Base-by-base conservation (phyloP, 2,113 vertebrate species). In the Clupea harengus region DNA sequence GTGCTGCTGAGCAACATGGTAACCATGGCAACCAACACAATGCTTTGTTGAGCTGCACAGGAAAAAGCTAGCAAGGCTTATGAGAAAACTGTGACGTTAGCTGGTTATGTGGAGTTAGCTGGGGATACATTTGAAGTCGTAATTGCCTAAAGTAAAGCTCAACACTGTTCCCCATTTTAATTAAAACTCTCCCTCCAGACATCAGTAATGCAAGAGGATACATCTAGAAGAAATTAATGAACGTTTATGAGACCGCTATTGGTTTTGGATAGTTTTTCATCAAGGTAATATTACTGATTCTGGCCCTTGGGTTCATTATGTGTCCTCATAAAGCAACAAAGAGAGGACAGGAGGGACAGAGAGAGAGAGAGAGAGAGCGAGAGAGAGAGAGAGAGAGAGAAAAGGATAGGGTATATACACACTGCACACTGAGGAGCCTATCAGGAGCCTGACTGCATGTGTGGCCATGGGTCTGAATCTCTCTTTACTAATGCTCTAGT, bases 11-110 rank as follows among this genome's bases (percentile, higher is more conserved):
- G 47, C 83, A 52, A 67, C 81, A 81, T 3, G 45, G 90, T 89
- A 85, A 60, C 81, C 86, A 87, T 87, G 84, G 86, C 75, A 80
- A 91, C 81, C 81, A 85, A 67, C 78, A 39, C 57, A 57, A 85
- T 49, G 54, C 88, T 85, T 60, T 67, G 39, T 39, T 39, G 39
- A 39, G 39, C 39, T 84, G 82, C 54, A 84, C 81, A 83, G 88
- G 50, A 85, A 84, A 82, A 45, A 81, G 45, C 25, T 28, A 83
- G 54, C 47, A 28, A 44, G 82, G 4, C 81, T 72, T 32, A 46
- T 83, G 4, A 60, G 78, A 20, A 81, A 45, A 3, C 45, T 54
- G 15, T 50, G 9, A 11, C 47, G 47, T 49, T 49, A 49, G 47
- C 47, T 49, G 0, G 22, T 60, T 60, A 78, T 39, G 28, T 78